Evolutionary conservation across 2,888 invertebrate species (phyloP).

Genomic region (Drosophila silvestris): DNA sequence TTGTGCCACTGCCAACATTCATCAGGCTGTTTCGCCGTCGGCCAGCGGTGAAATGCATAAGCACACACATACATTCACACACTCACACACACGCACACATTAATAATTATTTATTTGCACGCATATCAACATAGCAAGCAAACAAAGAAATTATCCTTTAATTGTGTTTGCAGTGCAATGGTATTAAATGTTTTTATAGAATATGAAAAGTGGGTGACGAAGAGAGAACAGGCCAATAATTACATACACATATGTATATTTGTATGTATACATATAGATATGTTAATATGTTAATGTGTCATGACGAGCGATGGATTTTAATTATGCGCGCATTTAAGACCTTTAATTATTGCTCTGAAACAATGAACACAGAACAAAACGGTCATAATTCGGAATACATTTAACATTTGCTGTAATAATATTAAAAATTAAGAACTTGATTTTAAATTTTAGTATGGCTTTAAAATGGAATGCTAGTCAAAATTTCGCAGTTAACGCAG

Average conservation of each 20-base stretch:
- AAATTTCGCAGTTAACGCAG: background rate
- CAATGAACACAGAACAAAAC: slow-evolving; percentile 1
- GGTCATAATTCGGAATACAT: slow-evolving; percentile 1
- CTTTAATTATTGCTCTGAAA: slow-evolving; percentile 50
- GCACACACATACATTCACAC: background rate
- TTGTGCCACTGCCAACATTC: slow-evolving; percentile 30
- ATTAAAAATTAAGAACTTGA: slow-evolving; percentile 19
- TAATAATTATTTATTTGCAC: background rate
- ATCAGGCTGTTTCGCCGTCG: background rate
- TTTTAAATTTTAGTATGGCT: slow-evolving; percentile 5
- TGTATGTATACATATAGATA: slow-evolving; percentile 19
- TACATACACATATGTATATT: slow-evolving; percentile 15
- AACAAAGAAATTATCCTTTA: slow-evolving; percentile 5
- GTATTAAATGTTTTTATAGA: slow-evolving; percentile 19
- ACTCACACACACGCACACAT: background rate
- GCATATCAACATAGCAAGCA: slow-evolving; percentile 4
- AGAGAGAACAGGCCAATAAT: slow-evolving; percentile 33
- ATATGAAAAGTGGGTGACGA: background rate
- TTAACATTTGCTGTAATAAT: slow-evolving; percentile 6
- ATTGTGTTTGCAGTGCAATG: slow-evolving; percentile 18
- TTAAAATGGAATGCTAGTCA: background rate
- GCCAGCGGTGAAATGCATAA: slow-evolving; percentile 8
- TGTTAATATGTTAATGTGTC: slow-evolving; percentile 44
- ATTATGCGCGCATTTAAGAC: slow-evolving; percentile 61
- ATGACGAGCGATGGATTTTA: slow-evolving; percentile 51